phyloP scores from a whole-genome alignment of 2,113 vertebrate genomes.

The Microcebus tavaratra region DNA sequence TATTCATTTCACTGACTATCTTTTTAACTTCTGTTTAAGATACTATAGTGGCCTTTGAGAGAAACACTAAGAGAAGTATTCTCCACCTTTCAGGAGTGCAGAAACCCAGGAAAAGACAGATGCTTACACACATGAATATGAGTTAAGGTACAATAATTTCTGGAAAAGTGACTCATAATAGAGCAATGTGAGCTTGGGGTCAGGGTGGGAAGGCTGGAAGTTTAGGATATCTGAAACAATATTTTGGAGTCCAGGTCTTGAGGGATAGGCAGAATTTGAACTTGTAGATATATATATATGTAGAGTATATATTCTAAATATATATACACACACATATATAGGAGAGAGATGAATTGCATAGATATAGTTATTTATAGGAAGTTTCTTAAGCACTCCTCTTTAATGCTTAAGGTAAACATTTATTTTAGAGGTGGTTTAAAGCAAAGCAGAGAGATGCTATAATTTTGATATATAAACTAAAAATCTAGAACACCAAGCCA shows the following conservation, averaged over 20 bases:
- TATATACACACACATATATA: background rate
- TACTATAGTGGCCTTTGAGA: background rate
- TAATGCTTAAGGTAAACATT: background rate
- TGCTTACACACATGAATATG: background rate
- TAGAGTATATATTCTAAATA: background rate
- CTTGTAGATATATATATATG: background rate
- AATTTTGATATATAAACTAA: conserved; percentile 12
- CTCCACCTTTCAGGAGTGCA: background rate
- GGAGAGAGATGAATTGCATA: background rate
- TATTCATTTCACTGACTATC: background rate
- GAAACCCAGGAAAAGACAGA: background rate
- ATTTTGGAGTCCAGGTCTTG: background rate
- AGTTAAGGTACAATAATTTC: background rate
- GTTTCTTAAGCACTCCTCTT: background rate
- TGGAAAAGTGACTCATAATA: background rate
- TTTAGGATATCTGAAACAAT: background rate
- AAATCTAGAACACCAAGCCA: conserved; percentile 15
- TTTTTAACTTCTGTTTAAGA: conserved; percentile 23
- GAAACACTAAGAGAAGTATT: conserved; percentile 24
- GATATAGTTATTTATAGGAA: conserved; percentile 26
- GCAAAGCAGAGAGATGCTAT: background rate
- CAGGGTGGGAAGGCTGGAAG: background rate
- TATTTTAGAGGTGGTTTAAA: conserved; percentile 33
- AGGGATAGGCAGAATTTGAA: background rate
- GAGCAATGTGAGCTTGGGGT: background rate